These are phyloP conservation scores for Noctuana brunneofusca DNA, from an alignment of 2,888 invertebrate genomes.

Conservation along the genomic window DNA sequence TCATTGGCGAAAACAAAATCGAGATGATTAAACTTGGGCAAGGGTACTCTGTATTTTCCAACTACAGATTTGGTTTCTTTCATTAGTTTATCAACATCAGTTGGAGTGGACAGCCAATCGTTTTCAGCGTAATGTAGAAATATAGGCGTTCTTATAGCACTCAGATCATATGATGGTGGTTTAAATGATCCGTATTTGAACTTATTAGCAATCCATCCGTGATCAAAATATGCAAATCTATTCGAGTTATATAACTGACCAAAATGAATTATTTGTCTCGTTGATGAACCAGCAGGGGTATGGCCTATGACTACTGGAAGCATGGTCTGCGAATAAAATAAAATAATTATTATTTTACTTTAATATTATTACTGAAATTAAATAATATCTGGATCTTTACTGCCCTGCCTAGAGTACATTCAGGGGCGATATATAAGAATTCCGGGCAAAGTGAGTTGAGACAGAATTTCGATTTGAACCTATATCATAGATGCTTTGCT, in stretches of 20 bases:
- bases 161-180: constrained; percentile 78
- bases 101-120: constrained; percentile 75
- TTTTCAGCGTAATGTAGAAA: constrained; percentile 78
- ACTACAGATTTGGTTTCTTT: constrained; percentile 64
- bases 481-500: too few relatives aligned
- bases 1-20: constrained; percentile 83
- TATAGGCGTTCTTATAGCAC: constrained; percentile 70
- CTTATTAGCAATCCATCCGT: constrained; percentile 69
- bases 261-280: constrained; percentile 77
- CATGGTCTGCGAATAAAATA: constrained; percentile 69
- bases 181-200: constrained; percentile 68
- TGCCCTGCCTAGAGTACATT: too few relatives aligned
- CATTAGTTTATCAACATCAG: constrained; percentile 70
- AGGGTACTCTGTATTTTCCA: constrained; percentile 73
- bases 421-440: too few relatives aligned
- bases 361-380: too few relatives aligned
- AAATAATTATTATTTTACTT: too few relatives aligned
- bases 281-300: constrained; percentile 78
- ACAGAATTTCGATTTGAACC: too few relatives aligned
- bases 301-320: constrained; percentile 76
- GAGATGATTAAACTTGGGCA: constrained; percentile 78
- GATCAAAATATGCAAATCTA: constrained; percentile 78
- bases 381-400: too few relatives aligned
- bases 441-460: too few relatives aligned
- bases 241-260: constrained; percentile 72